Evolutionary conservation across 2,888 invertebrate species (phyloP).

Genomic region (Stenodema calcarata): DNA sequence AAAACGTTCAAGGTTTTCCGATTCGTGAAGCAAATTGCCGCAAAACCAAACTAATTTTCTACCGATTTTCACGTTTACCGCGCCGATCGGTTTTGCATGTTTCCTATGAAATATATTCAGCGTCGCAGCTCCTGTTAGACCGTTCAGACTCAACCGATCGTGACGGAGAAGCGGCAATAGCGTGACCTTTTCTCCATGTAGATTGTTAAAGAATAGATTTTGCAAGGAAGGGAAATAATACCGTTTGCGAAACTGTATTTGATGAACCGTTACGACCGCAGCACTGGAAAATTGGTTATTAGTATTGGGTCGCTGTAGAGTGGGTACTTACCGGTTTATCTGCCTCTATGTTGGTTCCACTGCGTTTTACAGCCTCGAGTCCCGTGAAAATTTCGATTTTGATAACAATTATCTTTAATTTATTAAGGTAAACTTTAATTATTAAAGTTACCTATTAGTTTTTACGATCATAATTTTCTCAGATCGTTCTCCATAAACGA

Average conservation of each 20-base stretch:
- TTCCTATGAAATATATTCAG: not conserved
- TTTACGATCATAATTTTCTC: too few relatives aligned
- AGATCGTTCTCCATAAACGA: too few relatives aligned
- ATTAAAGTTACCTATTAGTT: too few relatives aligned
- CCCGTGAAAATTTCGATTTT: too few relatives aligned
- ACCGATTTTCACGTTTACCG: not conserved
- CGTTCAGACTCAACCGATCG: not conserved
- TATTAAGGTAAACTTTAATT: too few relatives aligned
- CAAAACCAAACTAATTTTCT: not conserved
- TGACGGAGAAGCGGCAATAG: not conserved
- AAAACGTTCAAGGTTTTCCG: too few relatives aligned
- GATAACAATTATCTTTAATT: too few relatives aligned
- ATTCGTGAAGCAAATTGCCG: too few relatives aligned
- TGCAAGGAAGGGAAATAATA: not conserved
- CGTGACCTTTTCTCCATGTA: slow-evolving; percentile 2
- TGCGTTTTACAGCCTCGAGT: too few relatives aligned
- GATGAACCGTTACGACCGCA: not conserved
- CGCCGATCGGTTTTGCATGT: not conserved
- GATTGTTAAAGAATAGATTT: not conserved
- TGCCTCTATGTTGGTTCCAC: too few relatives aligned
- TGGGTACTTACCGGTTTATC: too few relatives aligned
- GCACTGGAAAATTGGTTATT: not conserved
- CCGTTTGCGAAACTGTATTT: not conserved
- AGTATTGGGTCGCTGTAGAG: too few relatives aligned
- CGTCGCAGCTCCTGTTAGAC: not conserved